A percentile compares a stretch with the other conserved stretches of the same genome.
Evolutionary conservation across 2,113 vertebrate genomes (phyloP).

Genomic region (Ciconia maguari): DNA sequence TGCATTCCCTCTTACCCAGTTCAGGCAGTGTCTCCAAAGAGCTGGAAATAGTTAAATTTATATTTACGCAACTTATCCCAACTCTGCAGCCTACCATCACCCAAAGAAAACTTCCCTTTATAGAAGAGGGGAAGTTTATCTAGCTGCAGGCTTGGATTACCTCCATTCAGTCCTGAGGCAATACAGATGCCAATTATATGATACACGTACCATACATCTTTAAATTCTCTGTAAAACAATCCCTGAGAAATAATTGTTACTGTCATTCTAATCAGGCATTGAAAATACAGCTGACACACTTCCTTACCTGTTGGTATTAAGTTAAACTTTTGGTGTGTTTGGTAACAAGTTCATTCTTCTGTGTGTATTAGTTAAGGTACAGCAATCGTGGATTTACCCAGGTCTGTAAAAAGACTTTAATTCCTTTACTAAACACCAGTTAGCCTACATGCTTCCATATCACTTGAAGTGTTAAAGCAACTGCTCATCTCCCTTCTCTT

Average conservation of each 20-base stretch:
- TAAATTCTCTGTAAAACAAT: neutral
- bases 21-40: neutral
- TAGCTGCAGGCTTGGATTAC: slow-evolving; percentile 12
- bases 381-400: neutral
- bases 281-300: neutral
- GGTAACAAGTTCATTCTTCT: neutral
- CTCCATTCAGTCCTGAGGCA: neutral
- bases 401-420: neutral
- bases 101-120: neutral
- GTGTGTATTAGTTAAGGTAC: neutral
- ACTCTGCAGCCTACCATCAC: neutral
- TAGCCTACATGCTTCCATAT: neutral
- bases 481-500: neutral
- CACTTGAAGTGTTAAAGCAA: neutral
- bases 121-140: slow-evolving; percentile 8
- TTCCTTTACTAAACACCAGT: neutral
- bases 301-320: neutral
- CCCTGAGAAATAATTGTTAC: neutral
- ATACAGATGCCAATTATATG: slow-evolving; percentile 18
- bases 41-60: neutral
- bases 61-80: neutral
- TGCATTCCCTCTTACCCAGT: neutral
- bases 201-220: neutral
- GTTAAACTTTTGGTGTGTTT: neutral
- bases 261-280: neutral